These are phyloP conservation scores for Xerus rutilus DNA, from an alignment of 2,797 vertebrate species.

Conservation along the genomic window DNA sequence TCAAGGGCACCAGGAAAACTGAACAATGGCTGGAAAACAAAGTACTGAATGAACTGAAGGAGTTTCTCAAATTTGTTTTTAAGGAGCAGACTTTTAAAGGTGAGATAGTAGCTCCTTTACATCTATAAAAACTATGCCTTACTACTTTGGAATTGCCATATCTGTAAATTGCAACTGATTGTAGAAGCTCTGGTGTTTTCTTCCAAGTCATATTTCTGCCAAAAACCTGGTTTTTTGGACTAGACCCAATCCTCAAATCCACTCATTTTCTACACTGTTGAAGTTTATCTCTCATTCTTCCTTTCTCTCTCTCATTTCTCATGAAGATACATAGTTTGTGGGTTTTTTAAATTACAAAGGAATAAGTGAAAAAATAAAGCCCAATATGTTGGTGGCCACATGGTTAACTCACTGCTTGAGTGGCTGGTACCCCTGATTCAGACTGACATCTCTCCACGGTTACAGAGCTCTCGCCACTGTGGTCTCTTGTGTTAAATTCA, in stretches of 20 bases:
- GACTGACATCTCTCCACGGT: neutral
- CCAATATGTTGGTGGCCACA: fast-evolving
- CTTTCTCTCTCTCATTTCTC: neutral
- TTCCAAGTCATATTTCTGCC: neutral
- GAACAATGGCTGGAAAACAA: neutral
- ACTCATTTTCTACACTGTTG: constrained; percentile 9
- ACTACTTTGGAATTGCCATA: neutral
- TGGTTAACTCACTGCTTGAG: neutral
- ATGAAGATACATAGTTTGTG: neutral
- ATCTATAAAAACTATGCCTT: neutral
- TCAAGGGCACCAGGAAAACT: neutral
- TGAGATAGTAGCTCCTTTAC: neutral
- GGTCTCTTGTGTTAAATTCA: neutral
- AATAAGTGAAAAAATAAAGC: neutral
- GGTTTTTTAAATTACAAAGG: neutral
- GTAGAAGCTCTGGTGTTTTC: neutral
- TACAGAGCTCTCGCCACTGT: neutral
- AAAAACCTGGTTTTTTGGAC: neutral
- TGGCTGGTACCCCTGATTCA: neutral
- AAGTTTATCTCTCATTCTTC: neutral
- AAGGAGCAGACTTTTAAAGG: neutral
- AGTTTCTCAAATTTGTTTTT: constrained; percentile 37
- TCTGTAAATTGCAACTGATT: neutral
- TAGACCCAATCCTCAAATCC: neutral
- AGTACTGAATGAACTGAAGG: neutral